Conservation (phyloP, 2,888 invertebrate genomes). For the Endomychus coccineus region DNA sequence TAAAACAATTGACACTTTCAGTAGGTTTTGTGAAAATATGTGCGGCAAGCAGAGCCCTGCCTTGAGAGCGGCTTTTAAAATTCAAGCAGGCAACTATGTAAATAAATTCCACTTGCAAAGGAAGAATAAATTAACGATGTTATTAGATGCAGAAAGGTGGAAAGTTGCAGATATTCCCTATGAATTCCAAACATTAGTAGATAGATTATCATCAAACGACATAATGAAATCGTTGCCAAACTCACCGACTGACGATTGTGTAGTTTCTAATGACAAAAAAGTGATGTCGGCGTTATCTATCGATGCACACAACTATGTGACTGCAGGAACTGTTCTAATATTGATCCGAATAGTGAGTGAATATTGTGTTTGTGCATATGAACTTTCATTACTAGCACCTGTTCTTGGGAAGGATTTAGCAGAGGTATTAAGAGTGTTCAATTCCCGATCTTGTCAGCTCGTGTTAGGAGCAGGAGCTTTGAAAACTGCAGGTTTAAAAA, state of each 20-base stretch:
- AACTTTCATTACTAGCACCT: slow-evolving; percentile 71
- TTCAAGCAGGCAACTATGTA: slow-evolving; percentile 84
- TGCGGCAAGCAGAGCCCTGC: slow-evolving; percentile 71
- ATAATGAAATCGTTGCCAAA: slow-evolving; percentile 39
- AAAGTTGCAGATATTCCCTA: slow-evolving; percentile 84
- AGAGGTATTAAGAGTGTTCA: slow-evolving; percentile 82
- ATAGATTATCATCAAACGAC: slow-evolving; percentile 49
- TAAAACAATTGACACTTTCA: slow-evolving; percentile 71
- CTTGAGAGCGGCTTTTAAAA: slow-evolving; percentile 73
- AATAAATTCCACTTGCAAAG: slow-evolving; percentile 85
- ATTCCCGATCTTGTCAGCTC: slow-evolving; percentile 85
- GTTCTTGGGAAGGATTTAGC: slow-evolving; percentile 77
- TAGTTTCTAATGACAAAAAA: slow-evolving; percentile 41
- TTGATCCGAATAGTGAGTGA: slow-evolving; percentile 86
- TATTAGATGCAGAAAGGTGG: slow-evolving; percentile 90
- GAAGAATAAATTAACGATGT: slow-evolving; percentile 72
- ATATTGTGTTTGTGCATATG: slow-evolving; percentile 76
- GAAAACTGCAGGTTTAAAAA: slow-evolving; percentile 87
- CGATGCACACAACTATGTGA: slow-evolving; percentile 56
- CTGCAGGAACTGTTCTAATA: slow-evolving; percentile 77
- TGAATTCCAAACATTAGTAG: slow-evolving; percentile 81
- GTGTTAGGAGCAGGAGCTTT: slow-evolving; percentile 95
- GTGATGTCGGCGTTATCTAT: slow-evolving; percentile 46
- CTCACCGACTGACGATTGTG: slow-evolving; percentile 36
- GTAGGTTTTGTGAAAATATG: slow-evolving; percentile 64